phyloP scores from a whole-genome alignment of 2,797 vertebrate species.

The Florisuga fusca region DNA sequence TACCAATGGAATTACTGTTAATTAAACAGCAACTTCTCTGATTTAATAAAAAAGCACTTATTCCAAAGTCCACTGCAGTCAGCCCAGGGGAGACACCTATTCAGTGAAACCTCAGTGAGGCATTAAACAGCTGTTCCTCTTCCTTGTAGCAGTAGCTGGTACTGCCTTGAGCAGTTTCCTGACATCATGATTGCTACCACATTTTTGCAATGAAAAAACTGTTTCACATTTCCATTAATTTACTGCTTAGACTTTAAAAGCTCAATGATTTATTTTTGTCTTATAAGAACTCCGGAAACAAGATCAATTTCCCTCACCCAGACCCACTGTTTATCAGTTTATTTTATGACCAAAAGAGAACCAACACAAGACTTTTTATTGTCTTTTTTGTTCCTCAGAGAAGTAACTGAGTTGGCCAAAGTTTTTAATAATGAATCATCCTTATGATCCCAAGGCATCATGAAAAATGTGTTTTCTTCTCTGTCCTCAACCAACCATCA shows the following conservation, averaged over 20 bases:
- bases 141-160: not conserved
- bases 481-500: not conserved
- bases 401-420: not conserved
- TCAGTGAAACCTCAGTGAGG: not conserved
- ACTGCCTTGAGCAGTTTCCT: not conserved
- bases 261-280: not conserved
- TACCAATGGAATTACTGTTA: not conserved
- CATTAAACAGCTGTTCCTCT: not conserved
- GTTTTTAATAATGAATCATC: not conserved
- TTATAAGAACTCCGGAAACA: not conserved
- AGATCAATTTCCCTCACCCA: not conserved
- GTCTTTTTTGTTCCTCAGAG: not conserved
- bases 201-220: not conserved
- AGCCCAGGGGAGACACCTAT: not conserved
- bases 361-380: not conserved
- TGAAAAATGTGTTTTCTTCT: not conserved
- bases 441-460: not conserved
- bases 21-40: not conserved
- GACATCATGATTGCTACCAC: not conserved
- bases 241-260: not conserved
- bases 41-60: not conserved
- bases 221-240: slow-evolving; percentile 48
- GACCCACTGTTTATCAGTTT: not conserved
- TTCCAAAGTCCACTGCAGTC: not conserved
- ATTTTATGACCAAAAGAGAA: not conserved